Evolutionary conservation across 35 echinoderm and acorn worm species (phyloP), one percentile per base, ranked within the genome.

Genomic region (Diadema setosum): DNA sequence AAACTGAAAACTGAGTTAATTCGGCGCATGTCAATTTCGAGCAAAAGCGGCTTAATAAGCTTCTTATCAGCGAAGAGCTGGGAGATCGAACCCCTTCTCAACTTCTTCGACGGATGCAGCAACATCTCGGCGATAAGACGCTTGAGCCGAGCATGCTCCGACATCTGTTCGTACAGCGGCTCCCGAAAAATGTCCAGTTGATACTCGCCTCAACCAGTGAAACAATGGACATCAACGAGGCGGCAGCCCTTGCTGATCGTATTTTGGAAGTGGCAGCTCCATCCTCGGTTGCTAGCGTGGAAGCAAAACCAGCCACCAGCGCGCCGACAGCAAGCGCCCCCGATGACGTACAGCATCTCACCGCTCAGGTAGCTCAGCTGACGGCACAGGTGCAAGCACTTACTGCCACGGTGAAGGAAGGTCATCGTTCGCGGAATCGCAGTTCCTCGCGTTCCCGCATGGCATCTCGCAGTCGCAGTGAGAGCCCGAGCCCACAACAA

Each of bases 31-130:
- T 78, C 90, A 0, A 42, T 15, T n/a, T 87, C 25, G 48, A 91
- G 27, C 90, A 86, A 85, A 91, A 91, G n/a, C 83, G 83, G 12
- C 23, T 91, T 0, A 74, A 45, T 58, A 90, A 69, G 88, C 40
- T 90, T 52, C 80, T 90, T 35, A 90, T 37, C 2, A 36, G 30
- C 8, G 80, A 90, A 39, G 78, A 90, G 35, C 34, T 90, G 7
- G 81, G 81, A 0, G 88, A 90, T 32, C 27, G 32, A 4, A 90
- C 61, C 31, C 81, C 81, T 0, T 86, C 88, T 0, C 81, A 90
- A 39, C 43, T 90, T 2, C 50, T 90, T 3, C 17, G 88, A 9
- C 20, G 82, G 5, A 90, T 90, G 80, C 34, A 46, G 17, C 88
- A 90, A 57, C 81, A 84, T 5, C 37, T 86, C 9, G 88, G 81